Evolutionary conservation across 1,140 invertebrate species (phyloP).

Genomic region (Drosophila virilis): DNA sequence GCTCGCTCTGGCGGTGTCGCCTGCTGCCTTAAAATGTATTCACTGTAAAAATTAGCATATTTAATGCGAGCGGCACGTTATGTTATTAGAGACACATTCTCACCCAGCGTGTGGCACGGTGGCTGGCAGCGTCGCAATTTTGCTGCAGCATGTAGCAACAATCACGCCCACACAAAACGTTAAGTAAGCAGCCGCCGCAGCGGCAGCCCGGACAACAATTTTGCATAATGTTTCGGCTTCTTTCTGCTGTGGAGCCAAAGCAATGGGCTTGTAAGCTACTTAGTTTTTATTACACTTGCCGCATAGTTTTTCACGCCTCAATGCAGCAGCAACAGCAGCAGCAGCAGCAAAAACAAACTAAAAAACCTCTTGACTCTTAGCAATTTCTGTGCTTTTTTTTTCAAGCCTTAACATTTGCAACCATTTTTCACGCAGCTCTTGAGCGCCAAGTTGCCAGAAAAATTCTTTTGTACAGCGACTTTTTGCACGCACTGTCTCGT

Average conservation of each 20-base stretch:
- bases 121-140: conserved; percentile 46
- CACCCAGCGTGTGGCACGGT: conserved; percentile 41
- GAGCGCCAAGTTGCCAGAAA: conserved; percentile 60
- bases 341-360: conserved; percentile 10
- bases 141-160: conserved; percentile 54
- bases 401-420: conserved; percentile 15
- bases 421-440: conserved; percentile 59
- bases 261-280: conserved; percentile 79
- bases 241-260: conserved; percentile 25
- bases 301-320: conserved; percentile 75
- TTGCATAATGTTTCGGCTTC: conserved; percentile 69
- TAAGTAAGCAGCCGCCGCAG: conserved; percentile 46
- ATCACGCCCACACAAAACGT: conserved; percentile 60
- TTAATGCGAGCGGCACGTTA: conserved; percentile 81
- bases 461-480: conserved; percentile 12
- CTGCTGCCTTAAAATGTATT: conserved; percentile 72
- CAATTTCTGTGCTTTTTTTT: conserved; percentile 20
- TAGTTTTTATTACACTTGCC: conserved; percentile 81
- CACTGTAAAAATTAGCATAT: conserved; percentile 82
- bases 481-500: conserved; percentile 33
- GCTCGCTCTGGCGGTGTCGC: conserved; percentile 18
- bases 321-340: conserved; percentile 36
- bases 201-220: conserved; percentile 44
- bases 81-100: conserved; percentile 81
- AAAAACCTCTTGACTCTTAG: conserved; percentile 12